Evolutionary conservation across 2,888 invertebrate genomes (phyloP), one percentile per base, ranked within the genome.

Genomic region (Eupsilia transversa): DNA sequence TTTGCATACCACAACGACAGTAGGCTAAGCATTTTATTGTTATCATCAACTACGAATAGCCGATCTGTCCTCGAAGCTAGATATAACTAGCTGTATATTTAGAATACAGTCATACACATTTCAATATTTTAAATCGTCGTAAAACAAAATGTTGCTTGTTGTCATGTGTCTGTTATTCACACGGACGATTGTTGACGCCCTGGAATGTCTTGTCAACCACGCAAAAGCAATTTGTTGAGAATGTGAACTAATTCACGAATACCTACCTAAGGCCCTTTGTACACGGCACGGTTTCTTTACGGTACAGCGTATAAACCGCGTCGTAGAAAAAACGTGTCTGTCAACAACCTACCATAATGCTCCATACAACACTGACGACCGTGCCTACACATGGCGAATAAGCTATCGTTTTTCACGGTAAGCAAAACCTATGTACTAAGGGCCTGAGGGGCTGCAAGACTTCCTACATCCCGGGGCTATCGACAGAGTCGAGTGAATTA

Each of bases 11-110:
- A 46, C 52, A 41, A 38, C 5, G 49, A 35, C 12, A 49, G 17
- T 46, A 54, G 14, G 17, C 38, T 23, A 59, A 30, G 17, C 35
- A 64, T 35, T 35, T 35, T 54, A 46, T 52, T 57, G 9, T 35
- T 46, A 41, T 33, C 12, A 61, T 49, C 5, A 56, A 46, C 43
- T 27, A 38, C 23, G 23, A 27, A 64, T 10, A 20, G 1, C 43
- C 12, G 2, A 54, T 74, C 75, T 80, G 77, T 74, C 77, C 81
- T 78, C 77, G 81, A 74, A 78, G 77, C 65, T 54, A 74, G 23
- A 20, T 49, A 17, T 72, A 73, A 14, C 20, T 80, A 43, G 10
- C 10, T 74, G 49, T 49, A 23, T 38, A 33, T 41, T n/a, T 38
- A 79, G 23, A 23, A 38, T 76, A 71, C n/a, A 41, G 5, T n/a